These are phyloP conservation scores for Mesocentrotus franciscanus DNA, from an alignment of 53 echinoderm and acorn worm genomes.

Conservation along the genomic window DNA sequence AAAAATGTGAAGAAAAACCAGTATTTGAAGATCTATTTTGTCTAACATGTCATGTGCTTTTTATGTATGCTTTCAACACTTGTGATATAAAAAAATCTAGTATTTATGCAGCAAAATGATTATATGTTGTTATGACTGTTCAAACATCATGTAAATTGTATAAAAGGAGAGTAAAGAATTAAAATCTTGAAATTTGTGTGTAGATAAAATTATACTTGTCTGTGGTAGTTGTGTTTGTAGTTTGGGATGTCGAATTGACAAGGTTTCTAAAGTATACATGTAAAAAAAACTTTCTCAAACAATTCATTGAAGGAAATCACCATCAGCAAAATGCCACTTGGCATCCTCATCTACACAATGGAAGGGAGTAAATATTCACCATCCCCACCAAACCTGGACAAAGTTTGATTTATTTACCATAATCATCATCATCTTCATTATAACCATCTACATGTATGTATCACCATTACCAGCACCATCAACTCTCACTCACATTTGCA, in stretches of 20 bases:
- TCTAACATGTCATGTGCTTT: slow-evolving; percentile 25
- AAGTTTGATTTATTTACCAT: neutral
- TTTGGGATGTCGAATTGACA: neutral
- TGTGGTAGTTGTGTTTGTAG: neutral
- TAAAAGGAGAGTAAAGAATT: slow-evolving; percentile 54
- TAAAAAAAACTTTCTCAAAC: no score
- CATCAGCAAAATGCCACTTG: neutral
- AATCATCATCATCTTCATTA: neutral
- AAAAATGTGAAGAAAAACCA: neutral
- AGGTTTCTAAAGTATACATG: no score
- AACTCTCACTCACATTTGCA: neutral
- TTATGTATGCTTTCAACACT: slow-evolving; percentile 50
- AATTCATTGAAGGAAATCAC: no score
- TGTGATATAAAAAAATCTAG: slow-evolving; percentile 37
- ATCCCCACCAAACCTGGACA: no score
- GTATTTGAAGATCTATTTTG: slow-evolving; percentile 53
- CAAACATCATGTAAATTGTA: slow-evolving; percentile 56
- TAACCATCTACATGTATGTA: neutral
- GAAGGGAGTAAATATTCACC: neutral
- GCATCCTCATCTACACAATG: no score
- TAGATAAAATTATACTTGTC: slow-evolving; percentile 42
- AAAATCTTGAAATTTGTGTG: slow-evolving; percentile 62
- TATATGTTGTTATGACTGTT: slow-evolving; percentile 34
- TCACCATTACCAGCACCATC: neutral
- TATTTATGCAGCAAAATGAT: slow-evolving; percentile 53